These are phyloP conservation scores for Micromys minutus DNA, from an alignment of 2,113 vertebrate genomes.

Conservation along the genomic window DNA sequence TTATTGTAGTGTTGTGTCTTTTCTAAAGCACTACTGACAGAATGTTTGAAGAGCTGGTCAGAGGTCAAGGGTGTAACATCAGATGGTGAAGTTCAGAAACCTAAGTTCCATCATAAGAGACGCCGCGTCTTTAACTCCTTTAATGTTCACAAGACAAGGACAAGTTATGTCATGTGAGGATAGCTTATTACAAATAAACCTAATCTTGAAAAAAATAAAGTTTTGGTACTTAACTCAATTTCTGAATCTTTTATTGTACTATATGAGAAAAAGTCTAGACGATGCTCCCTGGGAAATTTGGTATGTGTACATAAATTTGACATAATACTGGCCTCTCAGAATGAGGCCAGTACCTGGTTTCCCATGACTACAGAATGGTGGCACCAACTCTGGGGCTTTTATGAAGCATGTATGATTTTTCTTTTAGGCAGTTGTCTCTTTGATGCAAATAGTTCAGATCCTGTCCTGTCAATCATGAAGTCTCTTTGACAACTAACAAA, in stretches of 20 bases:
- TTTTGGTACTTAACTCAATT: not conserved
- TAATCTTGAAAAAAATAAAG: not conserved
- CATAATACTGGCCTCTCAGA: not conserved
- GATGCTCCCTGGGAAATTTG: not conserved
- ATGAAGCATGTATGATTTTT: not conserved
- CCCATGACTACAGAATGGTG: not conserved
- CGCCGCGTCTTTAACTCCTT: not conserved
- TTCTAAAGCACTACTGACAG: not conserved
- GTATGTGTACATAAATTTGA: not conserved
- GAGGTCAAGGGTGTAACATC: not conserved
- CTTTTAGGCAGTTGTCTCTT: constrained; percentile 21
- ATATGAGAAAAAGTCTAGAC: not conserved
- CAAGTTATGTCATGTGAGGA: not conserved
- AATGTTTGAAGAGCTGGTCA: not conserved
- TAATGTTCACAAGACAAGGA: not conserved
- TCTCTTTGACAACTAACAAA: not conserved
- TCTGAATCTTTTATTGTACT: not conserved
- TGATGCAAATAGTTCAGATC: constrained; percentile 4
- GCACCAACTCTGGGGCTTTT: not conserved
- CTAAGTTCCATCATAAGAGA: too few relatives aligned
- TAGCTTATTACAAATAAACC: not conserved
- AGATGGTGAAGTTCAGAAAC: not conserved
- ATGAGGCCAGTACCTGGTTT: not conserved
- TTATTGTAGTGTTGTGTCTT: not conserved
- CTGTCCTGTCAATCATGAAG: not conserved